Base-by-base conservation (phyloP, 2,113 vertebrate species). In the Crotalus horridus region DNA sequence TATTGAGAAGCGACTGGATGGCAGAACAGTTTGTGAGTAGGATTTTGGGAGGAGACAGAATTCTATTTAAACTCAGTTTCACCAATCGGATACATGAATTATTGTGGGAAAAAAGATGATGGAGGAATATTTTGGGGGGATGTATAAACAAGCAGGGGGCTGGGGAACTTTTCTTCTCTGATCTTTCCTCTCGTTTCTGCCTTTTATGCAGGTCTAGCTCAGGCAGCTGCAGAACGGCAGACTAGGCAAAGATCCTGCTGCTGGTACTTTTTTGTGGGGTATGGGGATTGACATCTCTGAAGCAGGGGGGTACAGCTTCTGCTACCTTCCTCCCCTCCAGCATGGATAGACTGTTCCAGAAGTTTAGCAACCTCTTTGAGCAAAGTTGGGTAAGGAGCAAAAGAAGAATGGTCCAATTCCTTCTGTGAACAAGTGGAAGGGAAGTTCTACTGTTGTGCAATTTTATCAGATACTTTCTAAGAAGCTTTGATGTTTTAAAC, bases 171-270 rank as follows among this genome's bases (percentile, higher is more conserved):
- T 39, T 10, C 6, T 39, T 90, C n/a, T 90, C 85, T 39, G 29
- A 91, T 26, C 21, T 90, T 43, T 61, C 55, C 55, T 61, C 17
- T 43, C 9, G 59, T 23, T 46, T 85, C 81, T 90, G 55, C 58
- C 81, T 89, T 59, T 59, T 92, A 24, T 24, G 88, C 74, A 93
- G 92, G 91, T 56, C 87, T 89, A 64, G 51, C 53, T 87, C 89
- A 29, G 56, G 88, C 56, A 54, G n/a, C 48, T 48, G 39, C 46
- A 64, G 92, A 43, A 90, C 10, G 2, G 46, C 20, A 2, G 11
- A 88, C 51, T 53, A 29, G 51, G 24, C 87, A 43, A 56, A 24
- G 56, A 89, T 91, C 90, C 48, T 29, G 53, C 58, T 91, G 9
- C 21, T 64, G 51, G 6, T 53, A 12, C 24, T 89, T 74, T 33